phyloP scores from a whole-genome alignment of 1,140 invertebrate genomes.

The Heliconius nattereri region DNA sequence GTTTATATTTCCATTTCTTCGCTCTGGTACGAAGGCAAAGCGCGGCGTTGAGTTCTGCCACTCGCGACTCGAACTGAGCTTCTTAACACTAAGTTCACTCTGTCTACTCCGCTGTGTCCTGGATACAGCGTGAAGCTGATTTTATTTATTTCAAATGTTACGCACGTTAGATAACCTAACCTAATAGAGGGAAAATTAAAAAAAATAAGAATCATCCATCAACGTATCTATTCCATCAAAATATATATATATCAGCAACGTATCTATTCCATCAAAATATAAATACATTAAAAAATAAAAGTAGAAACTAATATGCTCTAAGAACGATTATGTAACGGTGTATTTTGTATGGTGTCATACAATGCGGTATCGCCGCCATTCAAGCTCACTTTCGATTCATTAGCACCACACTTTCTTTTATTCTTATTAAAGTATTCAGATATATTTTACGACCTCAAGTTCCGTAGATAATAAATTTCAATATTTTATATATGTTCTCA shows the following conservation, averaged over 20 bases:
- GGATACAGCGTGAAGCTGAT: too few relatives aligned
- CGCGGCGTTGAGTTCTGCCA: too few relatives aligned
- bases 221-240: too few relatives aligned
- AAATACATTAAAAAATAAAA: background rate
- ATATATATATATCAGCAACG: too few relatives aligned
- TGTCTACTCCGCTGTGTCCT: too few relatives aligned
- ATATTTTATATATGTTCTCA: background rate
- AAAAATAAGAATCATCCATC: too few relatives aligned
- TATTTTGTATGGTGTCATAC: background rate
- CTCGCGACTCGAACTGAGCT: too few relatives aligned
- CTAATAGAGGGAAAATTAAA: too few relatives aligned
- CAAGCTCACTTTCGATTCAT: slow-evolving; percentile 11
- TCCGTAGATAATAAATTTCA: background rate
- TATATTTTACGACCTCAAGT: background rate
- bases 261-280: background rate
- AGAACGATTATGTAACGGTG: background rate
- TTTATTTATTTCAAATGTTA: background rate
- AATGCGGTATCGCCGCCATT: background rate
- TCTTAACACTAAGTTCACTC: too few relatives aligned
- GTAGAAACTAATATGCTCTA: background rate
- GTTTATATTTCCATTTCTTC: too few relatives aligned
- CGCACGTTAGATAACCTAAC: too few relatives aligned
- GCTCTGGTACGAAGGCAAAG: too few relatives aligned
- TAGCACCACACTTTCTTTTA: background rate
- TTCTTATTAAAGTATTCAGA: background rate